Conservation (phyloP, 2,113 vertebrate species). For the Trogon melanurus region DNA sequence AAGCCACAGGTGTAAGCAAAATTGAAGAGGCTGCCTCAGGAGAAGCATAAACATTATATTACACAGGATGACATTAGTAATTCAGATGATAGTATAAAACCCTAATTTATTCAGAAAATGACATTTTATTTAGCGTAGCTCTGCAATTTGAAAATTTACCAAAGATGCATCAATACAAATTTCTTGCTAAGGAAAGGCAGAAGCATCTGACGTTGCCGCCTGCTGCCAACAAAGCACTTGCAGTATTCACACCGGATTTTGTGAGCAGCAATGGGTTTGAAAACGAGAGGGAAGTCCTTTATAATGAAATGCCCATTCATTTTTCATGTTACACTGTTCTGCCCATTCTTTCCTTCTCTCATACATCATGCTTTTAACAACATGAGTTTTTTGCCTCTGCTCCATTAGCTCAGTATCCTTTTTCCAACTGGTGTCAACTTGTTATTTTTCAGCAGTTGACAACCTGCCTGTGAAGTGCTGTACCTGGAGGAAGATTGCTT, state of each 20-base stretch:
- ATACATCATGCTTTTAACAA: slow-evolving; percentile 64
- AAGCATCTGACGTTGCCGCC: slow-evolving; percentile 52
- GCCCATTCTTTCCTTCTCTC: slow-evolving; percentile 27
- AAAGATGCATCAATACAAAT: slow-evolving; percentile 58
- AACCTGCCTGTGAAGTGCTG: slow-evolving; percentile 3
- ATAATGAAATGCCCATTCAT: slow-evolving; percentile 57
- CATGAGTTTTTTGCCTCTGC: slow-evolving; percentile 36
- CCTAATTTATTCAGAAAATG: slow-evolving; percentile 79
- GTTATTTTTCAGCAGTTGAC: slow-evolving; percentile 41
- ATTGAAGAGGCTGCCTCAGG: slow-evolving; percentile 51
- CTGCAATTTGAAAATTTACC: slow-evolving; percentile 74
- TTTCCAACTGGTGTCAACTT: slow-evolving; percentile 53
- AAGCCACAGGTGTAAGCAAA: slow-evolving; percentile 68
- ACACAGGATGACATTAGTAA: slow-evolving; percentile 59
- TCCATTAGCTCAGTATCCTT: slow-evolving; percentile 56
- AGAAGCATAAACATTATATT: slow-evolving; percentile 53
- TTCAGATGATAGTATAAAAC: slow-evolving; percentile 68
- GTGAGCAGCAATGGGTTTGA: not conserved
- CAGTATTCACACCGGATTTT: slow-evolving; percentile 11
- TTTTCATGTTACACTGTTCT: slow-evolving; percentile 43
- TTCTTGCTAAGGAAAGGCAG: slow-evolving; percentile 47
- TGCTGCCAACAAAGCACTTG: slow-evolving; percentile 53
- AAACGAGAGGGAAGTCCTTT: slow-evolving; percentile 32
- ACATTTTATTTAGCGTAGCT: slow-evolving; percentile 77
- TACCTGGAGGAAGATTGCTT: not conserved